phyloP scores from a whole-genome alignment of 2,888 invertebrate genomes.

The Macrosoma leucophasiata region DNA sequence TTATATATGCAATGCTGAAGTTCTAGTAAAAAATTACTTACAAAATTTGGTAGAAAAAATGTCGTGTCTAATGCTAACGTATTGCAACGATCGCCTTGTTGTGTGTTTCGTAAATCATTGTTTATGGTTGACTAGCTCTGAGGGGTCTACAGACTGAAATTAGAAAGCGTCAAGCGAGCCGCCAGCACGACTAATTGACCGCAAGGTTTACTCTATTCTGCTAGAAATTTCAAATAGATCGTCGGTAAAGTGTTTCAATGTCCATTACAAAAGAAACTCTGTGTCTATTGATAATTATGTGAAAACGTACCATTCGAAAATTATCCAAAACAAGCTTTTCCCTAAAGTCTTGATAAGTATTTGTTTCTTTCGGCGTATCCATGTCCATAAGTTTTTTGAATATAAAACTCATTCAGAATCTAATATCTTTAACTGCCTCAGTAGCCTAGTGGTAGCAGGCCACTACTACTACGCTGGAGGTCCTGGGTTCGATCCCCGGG shows the following conservation, averaged over 20 bases:
- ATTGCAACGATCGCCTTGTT: slow-evolving; percentile 38
- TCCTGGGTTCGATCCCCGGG: too few species aligned
- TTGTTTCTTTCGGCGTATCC: too few species aligned
- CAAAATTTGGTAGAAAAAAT: slow-evolving; percentile 48
- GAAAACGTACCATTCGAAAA: too few species aligned
- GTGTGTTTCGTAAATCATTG: slow-evolving; percentile 68
- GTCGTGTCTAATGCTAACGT: slow-evolving; percentile 48
- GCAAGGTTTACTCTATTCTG: slow-evolving; percentile 63
- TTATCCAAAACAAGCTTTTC: too few species aligned
- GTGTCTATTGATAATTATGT: slow-evolving; percentile 6
- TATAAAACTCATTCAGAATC: too few species aligned
- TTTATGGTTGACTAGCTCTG: slow-evolving; percentile 66
- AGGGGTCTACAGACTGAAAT: slow-evolving; percentile 60
- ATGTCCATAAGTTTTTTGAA: too few species aligned
- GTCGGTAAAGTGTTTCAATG: too few species aligned
- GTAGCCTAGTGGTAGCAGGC: too few species aligned
- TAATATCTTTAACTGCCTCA: too few species aligned
- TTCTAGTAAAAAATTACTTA: slow-evolving; percentile 30
- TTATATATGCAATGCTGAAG: slow-evolving; percentile 14
- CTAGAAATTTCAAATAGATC: slow-evolving; percentile 55
- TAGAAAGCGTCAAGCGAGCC: slow-evolving; percentile 68
- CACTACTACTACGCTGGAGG: too few species aligned
- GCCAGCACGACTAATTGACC: slow-evolving; percentile 66
- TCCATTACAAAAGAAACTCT: slow-evolving; percentile 12
- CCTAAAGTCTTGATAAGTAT: too few species aligned